These are phyloP conservation scores for Colossoma macropomum DNA, from an alignment of 2,113 vertebrate species.

Conservation along the genomic window DNA sequence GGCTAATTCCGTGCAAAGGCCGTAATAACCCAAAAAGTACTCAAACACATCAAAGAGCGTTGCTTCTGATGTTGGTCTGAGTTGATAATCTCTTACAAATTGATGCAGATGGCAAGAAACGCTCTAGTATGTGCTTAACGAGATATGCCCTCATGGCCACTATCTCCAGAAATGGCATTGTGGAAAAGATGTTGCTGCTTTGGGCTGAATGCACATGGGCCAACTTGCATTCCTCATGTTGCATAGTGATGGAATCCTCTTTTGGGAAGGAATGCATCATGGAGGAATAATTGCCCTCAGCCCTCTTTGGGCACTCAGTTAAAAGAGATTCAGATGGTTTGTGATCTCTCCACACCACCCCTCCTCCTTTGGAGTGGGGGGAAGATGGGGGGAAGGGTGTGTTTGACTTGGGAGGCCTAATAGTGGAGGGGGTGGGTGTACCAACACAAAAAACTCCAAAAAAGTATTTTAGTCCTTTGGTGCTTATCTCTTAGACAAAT, in stretches of 20 bases:
- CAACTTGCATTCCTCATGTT: slow-evolving; percentile 66
- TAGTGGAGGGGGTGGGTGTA: slow-evolving; percentile 64
- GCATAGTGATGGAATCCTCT: slow-evolving; percentile 66
- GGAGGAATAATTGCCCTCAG: slow-evolving; percentile 77
- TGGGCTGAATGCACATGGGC: slow-evolving; percentile 52
- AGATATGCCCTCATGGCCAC: slow-evolving; percentile 24
- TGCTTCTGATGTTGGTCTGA: slow-evolving; percentile 24
- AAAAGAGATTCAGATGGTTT: slow-evolving; percentile 80
- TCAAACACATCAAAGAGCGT: slow-evolving; percentile 27
- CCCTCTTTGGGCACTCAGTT: slow-evolving; percentile 71
- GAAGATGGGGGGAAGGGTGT: slow-evolving; percentile 66
- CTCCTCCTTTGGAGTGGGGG: slow-evolving; percentile 68
- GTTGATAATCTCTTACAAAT: slow-evolving; percentile 18
- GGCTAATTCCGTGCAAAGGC: slow-evolving; percentile 21
- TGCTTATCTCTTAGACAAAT: not conserved
- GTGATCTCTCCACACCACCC: slow-evolving; percentile 70
- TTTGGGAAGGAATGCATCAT: slow-evolving; percentile 75
- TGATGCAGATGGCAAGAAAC: slow-evolving; percentile 25
- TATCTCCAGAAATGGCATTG: slow-evolving; percentile 17
- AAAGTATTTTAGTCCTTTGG: not conserved
- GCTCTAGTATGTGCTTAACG: not conserved
- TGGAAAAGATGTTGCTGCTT: slow-evolving; percentile 33
- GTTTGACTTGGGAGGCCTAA: slow-evolving; percentile 73
- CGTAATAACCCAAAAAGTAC: slow-evolving; percentile 38
- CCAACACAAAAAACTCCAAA: slow-evolving; percentile 68